phyloP scores from a whole-genome alignment of 2,797 vertebrate genomes.

The Pyrocephalus nanus region DNA sequence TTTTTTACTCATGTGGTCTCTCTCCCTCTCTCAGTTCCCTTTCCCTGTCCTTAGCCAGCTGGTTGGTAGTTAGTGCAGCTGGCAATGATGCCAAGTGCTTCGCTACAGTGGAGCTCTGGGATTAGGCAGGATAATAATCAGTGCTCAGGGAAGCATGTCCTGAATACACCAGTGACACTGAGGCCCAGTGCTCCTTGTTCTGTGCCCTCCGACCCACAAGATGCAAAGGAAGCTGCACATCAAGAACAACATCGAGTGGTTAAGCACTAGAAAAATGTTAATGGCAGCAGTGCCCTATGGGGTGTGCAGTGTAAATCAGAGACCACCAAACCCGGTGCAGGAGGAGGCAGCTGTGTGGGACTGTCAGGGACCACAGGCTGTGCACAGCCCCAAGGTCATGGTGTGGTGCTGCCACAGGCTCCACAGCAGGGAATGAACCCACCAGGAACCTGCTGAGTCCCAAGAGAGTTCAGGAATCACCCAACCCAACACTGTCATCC shows the following conservation, averaged over 20 bases:
- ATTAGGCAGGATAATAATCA: constrained; percentile 14
- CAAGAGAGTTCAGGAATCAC: neutral
- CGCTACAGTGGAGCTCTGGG: neutral
- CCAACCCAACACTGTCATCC: neutral
- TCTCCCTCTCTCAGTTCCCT: neutral
- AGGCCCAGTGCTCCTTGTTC: neutral
- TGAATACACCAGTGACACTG: neutral
- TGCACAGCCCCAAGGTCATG: neutral
- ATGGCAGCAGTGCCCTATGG: neutral
- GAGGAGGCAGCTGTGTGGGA: neutral
- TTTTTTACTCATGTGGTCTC: neutral
- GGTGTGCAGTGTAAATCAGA: neutral
- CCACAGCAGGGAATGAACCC: neutral
- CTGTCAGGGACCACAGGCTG: neutral
- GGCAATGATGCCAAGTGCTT: neutral
- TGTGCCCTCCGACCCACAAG: neutral
- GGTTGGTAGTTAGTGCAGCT: neutral
- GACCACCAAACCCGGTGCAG: neutral
- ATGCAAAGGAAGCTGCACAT: neutral
- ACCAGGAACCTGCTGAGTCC: neutral
- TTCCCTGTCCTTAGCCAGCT: neutral
- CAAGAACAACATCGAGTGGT: neutral
- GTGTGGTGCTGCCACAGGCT: neutral
- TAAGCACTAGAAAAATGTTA: neutral
- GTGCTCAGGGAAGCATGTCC: neutral